phyloP scores from a whole-genome alignment of 2,888 invertebrate genomes.

The Liodrosophila aerea region DNA sequence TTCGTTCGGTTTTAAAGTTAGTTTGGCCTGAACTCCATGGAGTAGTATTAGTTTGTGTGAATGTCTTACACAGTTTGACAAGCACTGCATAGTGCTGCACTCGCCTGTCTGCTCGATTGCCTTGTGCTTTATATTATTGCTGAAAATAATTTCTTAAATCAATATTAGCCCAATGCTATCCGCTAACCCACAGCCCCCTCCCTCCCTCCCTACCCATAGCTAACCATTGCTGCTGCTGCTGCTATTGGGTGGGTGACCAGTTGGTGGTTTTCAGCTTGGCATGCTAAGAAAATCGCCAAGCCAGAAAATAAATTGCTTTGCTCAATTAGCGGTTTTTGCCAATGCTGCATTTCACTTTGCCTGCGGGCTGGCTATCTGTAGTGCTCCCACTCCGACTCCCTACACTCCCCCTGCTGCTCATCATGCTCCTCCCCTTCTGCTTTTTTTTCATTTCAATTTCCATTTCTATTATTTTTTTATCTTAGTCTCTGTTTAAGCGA shows the following conservation, averaged over 20 bases:
- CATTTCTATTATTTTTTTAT: neutral
- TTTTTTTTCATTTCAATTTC: neutral
- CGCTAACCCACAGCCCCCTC: constrained; percentile 1
- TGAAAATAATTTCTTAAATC: constrained; percentile 37
- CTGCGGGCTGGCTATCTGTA: constrained; percentile 11
- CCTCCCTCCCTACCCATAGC: constrained; percentile 21
- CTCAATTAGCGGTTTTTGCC: constrained; percentile 62
- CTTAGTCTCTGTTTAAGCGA: neutral
- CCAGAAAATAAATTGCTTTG: constrained; percentile 65
- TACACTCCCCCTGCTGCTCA: constrained; percentile 2
- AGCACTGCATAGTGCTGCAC: neutral
- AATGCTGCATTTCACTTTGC: constrained; percentile 48
- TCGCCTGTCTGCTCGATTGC: neutral
- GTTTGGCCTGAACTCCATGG: too few relatives aligned
- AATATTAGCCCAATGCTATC: constrained; percentile 26
- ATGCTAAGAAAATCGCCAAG: constrained; percentile 18
- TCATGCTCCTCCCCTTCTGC: neutral
- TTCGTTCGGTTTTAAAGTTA: neutral
- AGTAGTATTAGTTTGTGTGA: too few relatives aligned
- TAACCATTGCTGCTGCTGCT: constrained; percentile 2
- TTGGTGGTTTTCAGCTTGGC: constrained; percentile 19
- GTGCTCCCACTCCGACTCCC: neutral
- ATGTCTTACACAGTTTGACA: too few relatives aligned
- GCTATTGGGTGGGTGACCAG: constrained; percentile 18
- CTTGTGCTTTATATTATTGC: neutral